phyloP scores from a whole-genome alignment of 2,113 vertebrate species.

The Anguilla rostrata region DNA sequence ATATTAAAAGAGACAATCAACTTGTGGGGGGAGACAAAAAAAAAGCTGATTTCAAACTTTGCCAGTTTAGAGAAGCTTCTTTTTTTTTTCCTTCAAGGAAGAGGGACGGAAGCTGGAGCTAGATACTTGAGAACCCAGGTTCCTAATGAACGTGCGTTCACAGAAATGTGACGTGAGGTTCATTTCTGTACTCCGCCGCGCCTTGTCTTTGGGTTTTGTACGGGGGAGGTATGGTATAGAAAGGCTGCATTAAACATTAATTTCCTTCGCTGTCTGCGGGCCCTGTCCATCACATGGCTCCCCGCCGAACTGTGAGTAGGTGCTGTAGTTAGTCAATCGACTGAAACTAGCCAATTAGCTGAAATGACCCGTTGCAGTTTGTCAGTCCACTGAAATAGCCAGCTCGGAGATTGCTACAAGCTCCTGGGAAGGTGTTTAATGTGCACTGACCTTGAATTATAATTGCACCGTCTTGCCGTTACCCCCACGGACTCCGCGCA shows the following conservation, averaged over 20 bases:
- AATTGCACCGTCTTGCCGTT: neutral
- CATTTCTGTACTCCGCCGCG: neutral
- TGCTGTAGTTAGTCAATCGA: neutral
- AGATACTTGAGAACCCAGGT: neutral
- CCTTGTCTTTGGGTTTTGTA: neutral
- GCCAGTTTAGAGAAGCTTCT: too few species aligned
- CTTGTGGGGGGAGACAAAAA: too few species aligned
- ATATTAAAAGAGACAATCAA: conserved; percentile 14
- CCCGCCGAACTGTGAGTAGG: neutral
- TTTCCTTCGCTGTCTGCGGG: neutral
- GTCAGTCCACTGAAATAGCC: neutral
- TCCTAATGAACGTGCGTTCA: too few species aligned
- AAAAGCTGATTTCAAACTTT: too few species aligned
- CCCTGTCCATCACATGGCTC: neutral
- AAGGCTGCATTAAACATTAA: neutral
- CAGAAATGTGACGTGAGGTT: too few species aligned
- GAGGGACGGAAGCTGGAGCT: neutral
- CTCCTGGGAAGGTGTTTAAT: neutral
- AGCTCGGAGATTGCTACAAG: neutral
- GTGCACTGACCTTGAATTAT: neutral
- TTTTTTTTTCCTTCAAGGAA: neutral
- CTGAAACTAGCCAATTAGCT: conserved; percentile 2
- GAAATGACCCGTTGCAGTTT: neutral
- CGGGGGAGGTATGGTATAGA: neutral
- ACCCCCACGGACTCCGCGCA: neutral